A percentile compares a stretch with the other conserved stretches of the same genome.
Conservation (phyloP, 2,113 vertebrate species). For the Nycticebus coucang region DNA sequence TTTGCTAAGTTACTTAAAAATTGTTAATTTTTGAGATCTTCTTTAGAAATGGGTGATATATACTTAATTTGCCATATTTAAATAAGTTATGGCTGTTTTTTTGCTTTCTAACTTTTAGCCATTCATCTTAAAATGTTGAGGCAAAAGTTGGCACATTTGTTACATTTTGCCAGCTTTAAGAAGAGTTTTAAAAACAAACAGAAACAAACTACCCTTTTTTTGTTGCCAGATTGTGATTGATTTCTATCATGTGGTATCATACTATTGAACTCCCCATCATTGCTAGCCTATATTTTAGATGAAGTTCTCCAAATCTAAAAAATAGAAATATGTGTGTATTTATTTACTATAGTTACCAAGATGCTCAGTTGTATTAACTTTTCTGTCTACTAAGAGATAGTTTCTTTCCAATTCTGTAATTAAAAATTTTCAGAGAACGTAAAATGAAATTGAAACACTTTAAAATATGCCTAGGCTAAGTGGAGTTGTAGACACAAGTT, state of each 20-base stretch:
- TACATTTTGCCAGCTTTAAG: not conserved
- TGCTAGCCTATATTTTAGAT: not conserved
- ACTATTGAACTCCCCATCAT: not conserved
- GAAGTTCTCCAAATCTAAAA: not conserved
- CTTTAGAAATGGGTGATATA: not conserved
- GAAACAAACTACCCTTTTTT: not conserved
- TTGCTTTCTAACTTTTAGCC: not conserved
- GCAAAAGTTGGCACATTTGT: not conserved
- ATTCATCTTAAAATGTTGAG: constrained; percentile 22
- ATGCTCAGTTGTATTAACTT: not conserved
- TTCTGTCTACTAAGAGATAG: not conserved
- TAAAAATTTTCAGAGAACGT: constrained; percentile 33
- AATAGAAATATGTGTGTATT: not conserved
- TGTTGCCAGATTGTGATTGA: not conserved
- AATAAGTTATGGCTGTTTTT: not conserved
- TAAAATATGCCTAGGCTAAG: constrained; percentile 26
- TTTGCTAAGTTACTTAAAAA: constrained; percentile 39
- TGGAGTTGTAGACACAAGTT: not conserved
- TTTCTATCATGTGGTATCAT: not conserved
- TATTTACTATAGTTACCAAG: not conserved
- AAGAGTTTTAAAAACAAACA: not conserved
- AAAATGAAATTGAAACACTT: constrained; percentile 21
- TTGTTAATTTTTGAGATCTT: not conserved
- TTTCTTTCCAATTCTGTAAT: constrained; percentile 16
- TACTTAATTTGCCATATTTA: not conserved